These are phyloP conservation scores for Acanthosepion esculentum DNA, from an alignment of 2,888 invertebrate species.

Conservation along the genomic window DNA sequence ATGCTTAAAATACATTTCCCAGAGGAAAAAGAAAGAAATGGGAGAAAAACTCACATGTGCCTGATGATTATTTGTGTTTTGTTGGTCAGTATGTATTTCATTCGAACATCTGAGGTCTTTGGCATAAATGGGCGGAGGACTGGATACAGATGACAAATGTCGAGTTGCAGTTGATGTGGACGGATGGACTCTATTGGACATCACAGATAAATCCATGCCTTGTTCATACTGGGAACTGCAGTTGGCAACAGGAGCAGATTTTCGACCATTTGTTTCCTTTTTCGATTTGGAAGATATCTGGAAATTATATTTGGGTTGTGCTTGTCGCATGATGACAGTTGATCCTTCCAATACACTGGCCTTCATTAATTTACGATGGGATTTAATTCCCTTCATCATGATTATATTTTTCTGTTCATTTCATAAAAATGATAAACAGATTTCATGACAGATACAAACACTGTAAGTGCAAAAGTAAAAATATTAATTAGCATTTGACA, in stretches of 20 bases:
- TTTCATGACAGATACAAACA: background rate
- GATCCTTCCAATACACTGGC: background rate
- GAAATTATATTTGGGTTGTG: conserved; percentile 66
- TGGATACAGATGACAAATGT: background rate
- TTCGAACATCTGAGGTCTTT: background rate
- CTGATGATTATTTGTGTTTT: background rate
- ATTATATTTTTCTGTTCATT: background rate
- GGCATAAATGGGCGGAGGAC: background rate
- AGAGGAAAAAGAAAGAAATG: background rate
- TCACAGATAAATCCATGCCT: conserved; percentile 44
- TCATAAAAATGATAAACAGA: background rate
- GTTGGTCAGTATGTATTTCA: background rate
- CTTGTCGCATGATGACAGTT: conserved; percentile 63
- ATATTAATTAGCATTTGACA: too few relatives aligned
- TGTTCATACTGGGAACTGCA: background rate
- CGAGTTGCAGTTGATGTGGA: background rate
- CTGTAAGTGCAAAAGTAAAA: background rate
- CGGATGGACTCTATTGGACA: conserved; percentile 23
- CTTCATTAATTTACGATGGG: conserved; percentile 23
- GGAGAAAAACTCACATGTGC: background rate
- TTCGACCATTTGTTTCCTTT: conserved; percentile 23
- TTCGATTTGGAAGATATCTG: conserved; percentile 48
- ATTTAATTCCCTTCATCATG: conserved; percentile 6
- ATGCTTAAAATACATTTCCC: too few relatives aligned
- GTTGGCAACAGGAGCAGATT: background rate